Evolutionary conservation across 1,140 invertebrate species (phyloP).

Genomic region (Berghia stephanieae): DNA sequence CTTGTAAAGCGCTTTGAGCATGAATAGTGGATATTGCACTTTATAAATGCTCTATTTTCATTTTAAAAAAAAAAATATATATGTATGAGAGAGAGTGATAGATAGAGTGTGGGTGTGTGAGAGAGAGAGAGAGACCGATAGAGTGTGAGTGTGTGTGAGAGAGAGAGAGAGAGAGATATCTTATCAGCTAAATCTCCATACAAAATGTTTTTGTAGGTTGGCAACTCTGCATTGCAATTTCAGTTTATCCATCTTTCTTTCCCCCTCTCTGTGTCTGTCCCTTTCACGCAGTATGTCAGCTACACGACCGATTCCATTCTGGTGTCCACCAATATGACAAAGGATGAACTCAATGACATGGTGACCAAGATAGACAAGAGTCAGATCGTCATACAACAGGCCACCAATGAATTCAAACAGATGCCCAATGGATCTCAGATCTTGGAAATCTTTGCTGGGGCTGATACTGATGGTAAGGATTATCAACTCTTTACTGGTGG

Average conservation of each 20-base stretch:
- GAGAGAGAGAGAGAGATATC: conserved; percentile 2
- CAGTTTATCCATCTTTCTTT: neutral
- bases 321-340: conserved; percentile 34
- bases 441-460: neutral
- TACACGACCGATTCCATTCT: conserved; percentile 30
- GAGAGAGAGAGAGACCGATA: neutral
- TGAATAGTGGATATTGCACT: no score
- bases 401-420: conserved; percentile 24
- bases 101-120: conserved; percentile 3
- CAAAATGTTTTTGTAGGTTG: neutral
- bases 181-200: no score
- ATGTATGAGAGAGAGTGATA: neutral
- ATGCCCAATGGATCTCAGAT: conserved; percentile 8
- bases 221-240: neutral
- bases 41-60: neutral
- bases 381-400: conserved; percentile 15
- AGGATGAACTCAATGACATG: conserved; percentile 24
- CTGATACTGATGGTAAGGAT: neutral
- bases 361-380: conserved; percentile 29
- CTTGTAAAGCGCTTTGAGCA: no score
- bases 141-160: conserved; percentile 12
- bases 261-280: conserved; percentile 9
- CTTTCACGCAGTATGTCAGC: conserved; percentile 43
- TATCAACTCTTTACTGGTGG: neutral
- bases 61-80: neutral